phyloP scores from a whole-genome alignment of 2,113 vertebrate species.

The Gulo gulo region DNA sequence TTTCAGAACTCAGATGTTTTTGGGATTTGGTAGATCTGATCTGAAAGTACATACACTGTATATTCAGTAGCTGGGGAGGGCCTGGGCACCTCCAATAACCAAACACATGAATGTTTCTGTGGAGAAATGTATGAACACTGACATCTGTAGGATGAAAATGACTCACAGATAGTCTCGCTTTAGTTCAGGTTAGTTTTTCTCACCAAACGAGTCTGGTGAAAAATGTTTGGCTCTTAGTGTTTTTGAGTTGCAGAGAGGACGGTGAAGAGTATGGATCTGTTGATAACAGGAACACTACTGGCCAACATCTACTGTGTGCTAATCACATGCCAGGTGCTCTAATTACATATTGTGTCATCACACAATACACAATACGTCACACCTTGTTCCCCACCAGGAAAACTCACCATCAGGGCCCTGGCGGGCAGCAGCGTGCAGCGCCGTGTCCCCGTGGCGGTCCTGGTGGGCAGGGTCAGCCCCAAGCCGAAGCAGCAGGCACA shows the following conservation, averaged over 20 bases:
- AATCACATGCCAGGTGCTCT: neutral
- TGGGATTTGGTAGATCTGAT: neutral
- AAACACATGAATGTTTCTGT: neutral
- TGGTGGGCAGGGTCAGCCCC: conserved; percentile 85
- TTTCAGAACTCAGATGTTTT: neutral
- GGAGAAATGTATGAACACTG: neutral
- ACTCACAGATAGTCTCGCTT: neutral
- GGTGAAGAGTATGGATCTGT: neutral
- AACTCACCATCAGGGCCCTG: conserved; percentile 82
- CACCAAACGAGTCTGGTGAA: neutral
- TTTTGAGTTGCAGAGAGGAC: neutral
- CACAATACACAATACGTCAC: too few relatives aligned
- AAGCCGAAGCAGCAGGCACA: conserved; percentile 84
- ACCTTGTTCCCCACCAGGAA: neutral
- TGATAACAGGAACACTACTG: neutral
- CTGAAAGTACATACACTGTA: neutral
- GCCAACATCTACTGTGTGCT: neutral
- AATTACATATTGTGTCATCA: neutral
- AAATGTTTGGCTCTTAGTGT: neutral
- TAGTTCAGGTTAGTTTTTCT: neutral
- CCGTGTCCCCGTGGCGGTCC: conserved; percentile 85
- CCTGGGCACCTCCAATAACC: neutral
- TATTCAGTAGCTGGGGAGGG: neutral
- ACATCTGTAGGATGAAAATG: neutral
- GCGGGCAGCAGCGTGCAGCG: conserved; percentile 85